phyloP scores from a whole-genome alignment of 2,113 vertebrate species.

The Eublepharis macularius region DNA sequence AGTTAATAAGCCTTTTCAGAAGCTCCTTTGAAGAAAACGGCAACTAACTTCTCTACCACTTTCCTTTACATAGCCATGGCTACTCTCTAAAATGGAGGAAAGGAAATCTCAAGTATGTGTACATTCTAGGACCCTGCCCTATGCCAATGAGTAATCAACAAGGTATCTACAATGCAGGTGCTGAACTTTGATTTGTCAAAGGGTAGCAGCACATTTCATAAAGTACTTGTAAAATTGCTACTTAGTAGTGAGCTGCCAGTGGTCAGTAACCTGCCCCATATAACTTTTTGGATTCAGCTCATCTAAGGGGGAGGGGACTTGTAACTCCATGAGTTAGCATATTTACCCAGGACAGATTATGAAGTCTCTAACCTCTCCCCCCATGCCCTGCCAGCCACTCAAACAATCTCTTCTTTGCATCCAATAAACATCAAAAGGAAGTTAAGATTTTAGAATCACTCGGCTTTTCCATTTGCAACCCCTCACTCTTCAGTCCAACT shows the following conservation, averaged over 20 bases:
- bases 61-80: not conserved
- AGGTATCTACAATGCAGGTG: not conserved
- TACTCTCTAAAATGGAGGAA: conserved; percentile 10
- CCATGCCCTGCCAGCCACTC: no score
- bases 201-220: not conserved
- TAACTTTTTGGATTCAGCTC: not conserved
- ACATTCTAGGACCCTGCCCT: not conserved
- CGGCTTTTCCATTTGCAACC: not conserved
- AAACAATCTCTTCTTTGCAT: not conserved
- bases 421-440: not conserved
- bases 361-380: not conserved
- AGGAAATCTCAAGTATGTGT: not conserved
- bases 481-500: not conserved
- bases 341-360: not conserved
- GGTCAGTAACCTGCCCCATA: not conserved
- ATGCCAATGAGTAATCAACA: not conserved
- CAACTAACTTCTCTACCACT: not conserved
- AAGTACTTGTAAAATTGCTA: not conserved
- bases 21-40: not conserved
- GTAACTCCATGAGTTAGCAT: not conserved
- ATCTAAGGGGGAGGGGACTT: not conserved
- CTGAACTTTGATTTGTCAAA: conserved; percentile 8
- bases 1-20: not conserved
- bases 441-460: not conserved
- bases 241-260: not conserved